These are phyloP conservation scores for Pipistrellus pygmaeus DNA, from an alignment of 2,797 vertebrate genomes.

Conservation along the genomic window DNA sequence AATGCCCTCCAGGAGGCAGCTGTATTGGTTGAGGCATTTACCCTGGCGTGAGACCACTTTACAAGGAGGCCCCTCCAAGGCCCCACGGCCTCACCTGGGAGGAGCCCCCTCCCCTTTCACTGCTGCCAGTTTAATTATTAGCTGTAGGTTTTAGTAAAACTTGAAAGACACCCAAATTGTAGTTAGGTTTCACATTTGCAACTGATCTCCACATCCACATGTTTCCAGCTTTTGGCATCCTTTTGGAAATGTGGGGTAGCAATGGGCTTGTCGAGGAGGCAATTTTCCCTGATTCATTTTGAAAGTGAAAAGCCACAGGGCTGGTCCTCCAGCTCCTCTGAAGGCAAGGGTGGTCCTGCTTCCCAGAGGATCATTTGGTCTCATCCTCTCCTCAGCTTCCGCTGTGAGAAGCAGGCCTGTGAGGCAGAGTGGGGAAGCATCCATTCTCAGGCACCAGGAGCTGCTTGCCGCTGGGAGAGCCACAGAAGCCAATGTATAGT, in stretches of 20 bases:
- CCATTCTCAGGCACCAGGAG: not conserved
- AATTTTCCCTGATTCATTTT: conserved; percentile 41
- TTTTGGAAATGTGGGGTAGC: conserved; percentile 1
- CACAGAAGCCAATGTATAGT: fast-evolving
- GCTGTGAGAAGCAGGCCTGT: not conserved
- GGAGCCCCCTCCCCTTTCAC: not conserved
- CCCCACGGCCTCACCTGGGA: not conserved
- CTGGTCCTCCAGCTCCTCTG: conserved; percentile 8
- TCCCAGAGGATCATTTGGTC: not conserved
- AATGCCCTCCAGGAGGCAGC: not conserved
- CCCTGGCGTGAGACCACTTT: not conserved
- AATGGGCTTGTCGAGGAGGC: not conserved
- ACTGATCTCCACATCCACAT: conserved; percentile 6
- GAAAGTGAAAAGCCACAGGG: conserved; percentile 23
- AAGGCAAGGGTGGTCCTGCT: conserved; percentile 1
- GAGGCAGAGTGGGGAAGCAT: no score
- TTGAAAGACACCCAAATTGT: conserved; percentile 20
- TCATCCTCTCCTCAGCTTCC: not conserved
- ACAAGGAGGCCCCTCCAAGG: not conserved
- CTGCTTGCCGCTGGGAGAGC: not conserved
- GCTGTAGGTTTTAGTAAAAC: not conserved
- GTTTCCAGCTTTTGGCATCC: conserved; percentile 11
- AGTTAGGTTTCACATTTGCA: conserved; percentile 47
- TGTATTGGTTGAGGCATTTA: not conserved
- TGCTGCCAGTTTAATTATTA: not conserved